A percentile compares a stretch with the other conserved stretches of the same genome.
phyloP scores from a whole-genome alignment of 2,797 vertebrate species.

The Sebastes trivittatus region DNA sequence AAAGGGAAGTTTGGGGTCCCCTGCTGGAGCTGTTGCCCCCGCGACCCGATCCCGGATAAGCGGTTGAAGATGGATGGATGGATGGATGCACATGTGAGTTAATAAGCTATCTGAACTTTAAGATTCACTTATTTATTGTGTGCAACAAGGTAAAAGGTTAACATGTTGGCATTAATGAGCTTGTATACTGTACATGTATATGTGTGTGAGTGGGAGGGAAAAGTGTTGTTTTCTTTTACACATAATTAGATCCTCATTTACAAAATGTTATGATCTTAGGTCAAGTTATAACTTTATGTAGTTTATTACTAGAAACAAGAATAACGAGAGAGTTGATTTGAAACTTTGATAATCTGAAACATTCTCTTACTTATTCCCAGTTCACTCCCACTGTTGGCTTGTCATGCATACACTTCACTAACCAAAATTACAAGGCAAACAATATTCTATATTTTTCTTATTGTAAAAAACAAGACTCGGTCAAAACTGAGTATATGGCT shows the following conservation, averaged over 20 bases:
- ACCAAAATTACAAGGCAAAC: not conserved
- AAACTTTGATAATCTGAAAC: not conserved
- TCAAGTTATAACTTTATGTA: not conserved
- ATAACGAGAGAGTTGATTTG: not conserved
- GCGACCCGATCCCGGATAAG: no score
- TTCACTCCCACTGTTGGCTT: not conserved
- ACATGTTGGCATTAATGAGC: not conserved
- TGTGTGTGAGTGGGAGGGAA: not conserved
- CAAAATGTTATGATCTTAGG: not conserved
- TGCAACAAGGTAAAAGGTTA: not conserved
- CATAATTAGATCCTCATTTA: not conserved
- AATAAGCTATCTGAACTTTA: constrained; percentile 1
- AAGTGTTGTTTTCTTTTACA: not conserved
- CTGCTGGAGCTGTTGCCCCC: no score
- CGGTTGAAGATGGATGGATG: no score
- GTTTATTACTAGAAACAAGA: not conserved
- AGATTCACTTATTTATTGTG: not conserved
- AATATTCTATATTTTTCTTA: not conserved
- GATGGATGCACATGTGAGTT: not conserved
- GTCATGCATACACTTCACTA: not conserved
- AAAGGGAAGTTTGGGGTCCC: no score
- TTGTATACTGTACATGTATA: no score
- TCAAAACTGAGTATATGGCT: no score
- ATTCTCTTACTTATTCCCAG: not conserved
- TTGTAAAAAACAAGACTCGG: not conserved